Conservation (phyloP, 2,888 invertebrate genomes). For the Camptogramma bilineatum region DNA sequence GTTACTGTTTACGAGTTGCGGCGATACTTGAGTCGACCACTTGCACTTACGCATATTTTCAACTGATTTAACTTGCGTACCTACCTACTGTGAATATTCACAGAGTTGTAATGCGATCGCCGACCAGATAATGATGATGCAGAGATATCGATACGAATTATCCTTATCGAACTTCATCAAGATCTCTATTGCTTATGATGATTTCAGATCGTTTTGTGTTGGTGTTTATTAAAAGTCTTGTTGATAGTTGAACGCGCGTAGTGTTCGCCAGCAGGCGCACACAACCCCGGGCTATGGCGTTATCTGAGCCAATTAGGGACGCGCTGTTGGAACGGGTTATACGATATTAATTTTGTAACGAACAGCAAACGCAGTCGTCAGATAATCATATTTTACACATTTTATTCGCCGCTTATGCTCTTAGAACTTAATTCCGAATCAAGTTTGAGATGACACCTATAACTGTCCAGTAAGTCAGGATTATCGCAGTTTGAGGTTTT, state of each 20-base stretch:
- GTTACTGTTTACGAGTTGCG: conserved; percentile 40
- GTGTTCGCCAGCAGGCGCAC: conserved; percentile 50
- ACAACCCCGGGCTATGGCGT: conserved; percentile 35
- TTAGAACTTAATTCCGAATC: conserved; percentile 64
- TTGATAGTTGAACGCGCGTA: conserved; percentile 27
- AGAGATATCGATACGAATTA: conserved; percentile 17
- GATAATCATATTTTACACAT: conserved; percentile 60
- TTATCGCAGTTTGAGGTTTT: conserved; percentile 57
- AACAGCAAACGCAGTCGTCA: conserved; percentile 47
- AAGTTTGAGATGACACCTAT: conserved; percentile 55
- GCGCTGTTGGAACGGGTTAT: conserved; percentile 52
- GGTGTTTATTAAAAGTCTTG: conserved; percentile 8
- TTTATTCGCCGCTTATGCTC: conserved; percentile 56
- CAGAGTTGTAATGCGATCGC: neutral
- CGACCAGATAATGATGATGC: too few species aligned
- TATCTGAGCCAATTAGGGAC: conserved; percentile 63
- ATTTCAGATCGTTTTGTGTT: conserved; percentile 9
- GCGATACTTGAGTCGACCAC: neutral
- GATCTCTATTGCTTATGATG: conserved; percentile 3
- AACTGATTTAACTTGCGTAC: neutral
- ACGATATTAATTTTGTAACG: conserved; percentile 54
- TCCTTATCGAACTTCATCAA: conserved; percentile 19
- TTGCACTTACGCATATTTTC: neutral
- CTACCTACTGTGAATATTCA: neutral
- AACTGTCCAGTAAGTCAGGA: conserved; percentile 64